phyloP scores from a whole-genome alignment of 2,888 invertebrate species.

The Yponomeuta sedellus region DNA sequence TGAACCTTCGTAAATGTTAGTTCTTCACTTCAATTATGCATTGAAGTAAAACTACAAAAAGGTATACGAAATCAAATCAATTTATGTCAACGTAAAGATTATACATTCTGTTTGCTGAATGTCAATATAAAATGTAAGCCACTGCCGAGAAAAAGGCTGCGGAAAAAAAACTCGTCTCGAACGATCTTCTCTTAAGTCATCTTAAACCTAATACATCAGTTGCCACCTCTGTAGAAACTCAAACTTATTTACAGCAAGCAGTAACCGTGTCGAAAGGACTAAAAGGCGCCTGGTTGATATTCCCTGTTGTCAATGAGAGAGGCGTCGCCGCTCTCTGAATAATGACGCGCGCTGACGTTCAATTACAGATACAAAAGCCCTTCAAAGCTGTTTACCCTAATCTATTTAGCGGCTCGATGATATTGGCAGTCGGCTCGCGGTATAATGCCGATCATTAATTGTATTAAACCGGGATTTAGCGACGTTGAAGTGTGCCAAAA shows the following conservation, averaged over 20 bases:
- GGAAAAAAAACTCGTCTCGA: no score
- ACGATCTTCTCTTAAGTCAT: no score
- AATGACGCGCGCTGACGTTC: conserved; percentile 72
- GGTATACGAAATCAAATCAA: no score
- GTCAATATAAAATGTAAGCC: no score
- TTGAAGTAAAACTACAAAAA: no score
- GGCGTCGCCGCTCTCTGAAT: conserved; percentile 47
- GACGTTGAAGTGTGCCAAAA: neutral
- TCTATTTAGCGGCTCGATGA: conserved; percentile 37
- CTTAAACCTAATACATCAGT: no score
- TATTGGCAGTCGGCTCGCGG: conserved; percentile 35
- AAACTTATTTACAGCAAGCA: neutral
- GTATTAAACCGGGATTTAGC: neutral
- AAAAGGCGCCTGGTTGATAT: conserved; percentile 4
- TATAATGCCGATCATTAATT: neutral
- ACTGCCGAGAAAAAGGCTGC: no score
- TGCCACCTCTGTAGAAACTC: neutral
- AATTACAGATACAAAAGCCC: conserved; percentile 73
- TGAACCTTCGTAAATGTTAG: no score
- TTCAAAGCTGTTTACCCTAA: conserved; percentile 72
- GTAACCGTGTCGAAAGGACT: conserved; percentile 26
- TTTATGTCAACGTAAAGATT: no score
- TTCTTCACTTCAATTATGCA: no score
- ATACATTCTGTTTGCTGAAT: no score
- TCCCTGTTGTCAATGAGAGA: conserved; percentile 45